Evolutionary conservation across 1,140 invertebrate species (phyloP), one percentile per base, ranked within the genome.

Genomic region (Contarinia nasturtii): DNA sequence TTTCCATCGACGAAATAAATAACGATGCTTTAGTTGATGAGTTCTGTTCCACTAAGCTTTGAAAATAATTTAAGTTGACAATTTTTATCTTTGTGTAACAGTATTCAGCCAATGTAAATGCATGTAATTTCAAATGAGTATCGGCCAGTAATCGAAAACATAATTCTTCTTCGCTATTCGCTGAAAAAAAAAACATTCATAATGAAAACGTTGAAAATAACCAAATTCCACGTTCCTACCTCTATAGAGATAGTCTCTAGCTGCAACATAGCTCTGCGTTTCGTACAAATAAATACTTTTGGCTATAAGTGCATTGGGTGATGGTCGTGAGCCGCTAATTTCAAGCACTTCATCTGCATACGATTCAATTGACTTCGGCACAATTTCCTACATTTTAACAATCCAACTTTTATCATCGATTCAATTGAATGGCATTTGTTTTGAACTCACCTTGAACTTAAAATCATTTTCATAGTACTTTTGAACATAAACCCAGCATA

Each of bases 401-500:
- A 36, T 10, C 34, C n/a, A 8, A 36, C n/a, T 36, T n/a, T 36
- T 36, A 10, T 36, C 34, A 8, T 36, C n/a, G 34, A 36, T 36
- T n/a, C 8, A 36, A 36, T 36, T 10, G n/a, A 36, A 8, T 36
- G 34, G 8, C n/a, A 40, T 40, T 15, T n/a, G 3, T 3, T 40
- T n/a, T 4, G 14, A 40, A 40, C 17, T n/a, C 14, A 15, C 14
- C 37, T 18, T 14, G 14, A 40, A 40, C 17, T 3, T 4, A 3
- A 18, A 40, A 40, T 18, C 14, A 7, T 15, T 40, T 18, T 40
- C 37, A 12, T 40, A n/a, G 18, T 68, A 55, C 27, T 71, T 57
- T 52, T 79, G 68, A 33, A 66, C 68, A 54, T 72, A 78, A 1
- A 68, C 59, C 57, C 69, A 67, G 54, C 76, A 78, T 48, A 78